Conservation (phyloP, 1,140 invertebrate species). For the Agrypnia vestita region DNA sequence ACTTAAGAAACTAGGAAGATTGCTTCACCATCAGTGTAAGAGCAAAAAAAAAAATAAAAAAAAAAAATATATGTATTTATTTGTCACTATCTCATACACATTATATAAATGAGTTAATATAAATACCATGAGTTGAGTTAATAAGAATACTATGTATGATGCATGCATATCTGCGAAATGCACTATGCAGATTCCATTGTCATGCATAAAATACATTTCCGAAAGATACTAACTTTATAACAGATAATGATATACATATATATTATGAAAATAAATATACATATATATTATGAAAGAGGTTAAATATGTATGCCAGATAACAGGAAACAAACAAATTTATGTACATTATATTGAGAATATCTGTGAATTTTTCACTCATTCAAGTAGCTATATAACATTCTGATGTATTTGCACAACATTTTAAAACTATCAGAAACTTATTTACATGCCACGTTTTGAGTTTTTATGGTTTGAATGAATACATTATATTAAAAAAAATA, state of each 20-base stretch:
- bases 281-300: constrained; percentile 1
- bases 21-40: too few species aligned
- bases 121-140: too few species aligned
- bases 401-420: too few species aligned
- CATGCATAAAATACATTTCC: constrained; percentile 18
- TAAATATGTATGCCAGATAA: constrained; percentile 12
- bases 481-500: too few species aligned
- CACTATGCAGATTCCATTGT: background rate
- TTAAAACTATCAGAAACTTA: too few species aligned
- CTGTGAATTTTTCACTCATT: constrained; percentile 9
- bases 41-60: too few species aligned
- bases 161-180: constrained; percentile 1
- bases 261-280: background rate
- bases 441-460: too few species aligned
- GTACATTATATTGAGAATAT: background rate
- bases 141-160: background rate
- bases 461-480: too few species aligned
- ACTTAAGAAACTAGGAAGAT: too few species aligned
- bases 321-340: background rate
- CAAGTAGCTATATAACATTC: background rate
- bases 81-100: too few species aligned
- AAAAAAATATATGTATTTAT: too few species aligned
- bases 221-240: background rate
- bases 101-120: too few species aligned
- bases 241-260: background rate